A percentile compares a stretch with the other conserved stretches of the same genome.
These are phyloP conservation scores for Drosophila mayaguana DNA, from an alignment of 2,888 invertebrate genomes.

Conservation along the genomic window DNA sequence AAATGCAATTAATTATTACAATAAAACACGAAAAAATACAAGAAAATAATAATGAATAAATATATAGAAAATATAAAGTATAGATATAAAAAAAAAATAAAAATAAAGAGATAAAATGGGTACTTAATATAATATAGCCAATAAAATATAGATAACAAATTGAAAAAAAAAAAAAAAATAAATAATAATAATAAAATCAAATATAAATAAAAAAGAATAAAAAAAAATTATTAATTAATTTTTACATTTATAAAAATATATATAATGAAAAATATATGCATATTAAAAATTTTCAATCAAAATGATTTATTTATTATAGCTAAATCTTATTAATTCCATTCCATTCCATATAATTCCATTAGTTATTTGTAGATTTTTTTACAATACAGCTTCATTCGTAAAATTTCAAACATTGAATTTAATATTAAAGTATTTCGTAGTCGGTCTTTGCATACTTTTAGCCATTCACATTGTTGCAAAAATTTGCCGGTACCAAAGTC, in stretches of 20 bases:
- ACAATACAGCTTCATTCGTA: neutral
- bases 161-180: too few species aligned
- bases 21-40: neutral
- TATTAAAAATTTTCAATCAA: neutral
- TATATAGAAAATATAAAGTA: neutral
- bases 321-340: neutral
- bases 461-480: constrained; percentile 12
- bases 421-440: neutral
- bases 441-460: neutral
- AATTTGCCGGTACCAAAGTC: constrained; percentile 25
- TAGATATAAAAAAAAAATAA: too few species aligned
- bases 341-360: too few species aligned
- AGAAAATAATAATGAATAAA: neutral
- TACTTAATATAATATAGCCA: too few species aligned
- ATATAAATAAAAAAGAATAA: too few species aligned
- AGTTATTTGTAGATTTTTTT: neutral
- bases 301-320: neutral
- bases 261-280: too few species aligned
- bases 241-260: too few species aligned
- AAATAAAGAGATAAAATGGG: too few species aligned
- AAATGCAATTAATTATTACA: neutral
- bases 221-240: too few species aligned
- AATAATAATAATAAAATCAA: too few species aligned
- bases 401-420: too few species aligned
- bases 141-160: too few species aligned